Evolutionary conservation across 1,140 invertebrate species (phyloP).

Genomic region (Euura saliciscinereae): DNA sequence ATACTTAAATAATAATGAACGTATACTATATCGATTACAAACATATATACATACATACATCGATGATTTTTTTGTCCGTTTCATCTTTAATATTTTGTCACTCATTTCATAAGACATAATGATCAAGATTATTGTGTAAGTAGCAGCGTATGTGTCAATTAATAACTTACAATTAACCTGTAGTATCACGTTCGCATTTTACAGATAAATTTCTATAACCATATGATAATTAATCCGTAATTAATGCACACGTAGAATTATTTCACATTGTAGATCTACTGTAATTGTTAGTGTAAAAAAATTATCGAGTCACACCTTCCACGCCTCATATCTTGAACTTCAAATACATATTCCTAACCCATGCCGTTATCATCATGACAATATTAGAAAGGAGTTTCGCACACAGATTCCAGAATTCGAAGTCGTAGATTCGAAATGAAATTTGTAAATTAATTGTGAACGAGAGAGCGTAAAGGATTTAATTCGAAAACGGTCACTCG

Average conservation of each 20-base stretch:
- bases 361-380: too few relatives aligned
- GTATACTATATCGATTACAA: conserved; percentile 9
- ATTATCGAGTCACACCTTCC: too few relatives aligned
- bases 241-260: too few relatives aligned
- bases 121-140: conserved; percentile 11
- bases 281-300: too few relatives aligned
- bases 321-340: too few relatives aligned
- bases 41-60: conserved; percentile 24
- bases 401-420: conserved; percentile 17
- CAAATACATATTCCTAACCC: too few relatives aligned
- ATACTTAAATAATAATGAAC: conserved; percentile 2
- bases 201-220: conserved; percentile 24
- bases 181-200: not conserved
- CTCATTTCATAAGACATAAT: not conserved
- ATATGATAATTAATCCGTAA: conserved; percentile 14
- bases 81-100: not conserved
- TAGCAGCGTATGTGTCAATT: conserved; percentile 41
- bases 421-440: too few relatives aligned
- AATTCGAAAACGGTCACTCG: too few relatives aligned
- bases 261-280: too few relatives aligned
- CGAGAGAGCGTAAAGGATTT: too few relatives aligned
- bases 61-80: not conserved
- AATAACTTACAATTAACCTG: conserved; percentile 24
- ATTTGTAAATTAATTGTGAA: too few relatives aligned
- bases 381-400: conserved; percentile 26